These are phyloP conservation scores for Idaea dimidiata DNA, from an alignment of 2,888 invertebrate genomes.

Conservation along the genomic window DNA sequence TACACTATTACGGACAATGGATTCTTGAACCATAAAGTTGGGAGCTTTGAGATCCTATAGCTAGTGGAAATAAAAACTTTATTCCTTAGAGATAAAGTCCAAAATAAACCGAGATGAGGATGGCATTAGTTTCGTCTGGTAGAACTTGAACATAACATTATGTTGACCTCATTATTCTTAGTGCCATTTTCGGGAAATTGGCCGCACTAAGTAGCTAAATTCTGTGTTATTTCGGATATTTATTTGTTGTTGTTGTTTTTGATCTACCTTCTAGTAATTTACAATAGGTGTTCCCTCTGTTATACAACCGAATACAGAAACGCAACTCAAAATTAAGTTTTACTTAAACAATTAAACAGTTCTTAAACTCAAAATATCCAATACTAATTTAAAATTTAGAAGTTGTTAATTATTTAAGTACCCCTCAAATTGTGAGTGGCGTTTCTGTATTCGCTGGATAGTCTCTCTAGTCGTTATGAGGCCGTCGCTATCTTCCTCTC, in stretches of 20 bases:
- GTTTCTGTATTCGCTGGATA: not conserved
- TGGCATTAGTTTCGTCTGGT: slow-evolving; percentile 24
- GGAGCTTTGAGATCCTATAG: slow-evolving; percentile 27
- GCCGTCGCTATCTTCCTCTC: not conserved
- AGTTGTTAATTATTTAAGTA: no score
- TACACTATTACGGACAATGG: slow-evolving; percentile 47
- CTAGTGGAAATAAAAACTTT: slow-evolving; percentile 32
- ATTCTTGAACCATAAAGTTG: slow-evolving; percentile 33
- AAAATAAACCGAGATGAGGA: slow-evolving; percentile 21
- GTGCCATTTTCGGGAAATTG: slow-evolving; percentile 59
- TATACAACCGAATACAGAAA: no score
- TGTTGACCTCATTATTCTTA: slow-evolving; percentile 53
- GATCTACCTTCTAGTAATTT: not conserved
- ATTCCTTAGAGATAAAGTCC: slow-evolving; percentile 21
- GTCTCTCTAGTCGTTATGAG: not conserved
- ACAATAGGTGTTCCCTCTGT: not conserved
- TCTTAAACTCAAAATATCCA: no score
- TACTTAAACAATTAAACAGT: no score
- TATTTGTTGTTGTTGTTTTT: not conserved
- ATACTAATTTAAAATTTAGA: no score
- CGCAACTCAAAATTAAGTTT: no score
- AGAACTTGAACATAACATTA: slow-evolving; percentile 30
- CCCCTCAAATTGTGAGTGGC: no score
- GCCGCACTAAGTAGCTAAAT: slow-evolving; percentile 53
- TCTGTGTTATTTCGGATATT: slow-evolving; percentile 34